Evolutionary conservation across 2,797 vertebrate genomes (phyloP), one percentile per base, ranked within the genome.

Genomic region (Gastrophryne carolinensis): DNA sequence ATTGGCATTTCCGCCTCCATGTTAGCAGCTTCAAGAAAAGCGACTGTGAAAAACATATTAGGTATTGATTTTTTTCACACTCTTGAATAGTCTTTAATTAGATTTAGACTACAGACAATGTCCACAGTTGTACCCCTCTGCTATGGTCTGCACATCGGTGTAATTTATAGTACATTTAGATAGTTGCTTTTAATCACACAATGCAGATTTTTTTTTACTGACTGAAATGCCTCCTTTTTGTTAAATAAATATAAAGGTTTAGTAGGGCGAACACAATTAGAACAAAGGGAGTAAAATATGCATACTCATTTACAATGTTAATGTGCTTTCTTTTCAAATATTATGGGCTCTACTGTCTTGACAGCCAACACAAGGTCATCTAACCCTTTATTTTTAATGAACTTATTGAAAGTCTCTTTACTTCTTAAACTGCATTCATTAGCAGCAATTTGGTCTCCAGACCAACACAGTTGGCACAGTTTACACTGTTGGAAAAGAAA

Each of bases 31-130:
- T 81, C 84, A 88, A 88, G 85, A 83, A 89, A 90, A 92, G 90
- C 89, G 93, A 89, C 92, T 92, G 92, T 81, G 83, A 87, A 87
- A 88, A 89, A 77, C 85, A 87, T 93, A 95, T 93, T 93, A 89
- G 68, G 74, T 94, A 96, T 95, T 81, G 94, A 97, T 94, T 87
- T 66, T 50, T 78, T 80, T 79, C 83, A 84, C 76, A 86, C 89
- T 67, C 80, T 78, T 88, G 86, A 87, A 84, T 85, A 85, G 37
- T 60, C 84, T 89, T 91, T 94, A 92, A 95, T 95, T 94, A 91
- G 90, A 92, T 94, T 93, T 93, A 90, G 91, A 92, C 89, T 88
- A 89, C 93, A 95, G 94, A 94, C 90, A 93, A 90, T 79, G 67
- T 34, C 90, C 84, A 75, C 90, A 89, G 89, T 89, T 89, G 87